Evolutionary conservation across 1,140 invertebrate species (phyloP).

Genomic region (Pachyrhynchus sulphureomaculatus): DNA sequence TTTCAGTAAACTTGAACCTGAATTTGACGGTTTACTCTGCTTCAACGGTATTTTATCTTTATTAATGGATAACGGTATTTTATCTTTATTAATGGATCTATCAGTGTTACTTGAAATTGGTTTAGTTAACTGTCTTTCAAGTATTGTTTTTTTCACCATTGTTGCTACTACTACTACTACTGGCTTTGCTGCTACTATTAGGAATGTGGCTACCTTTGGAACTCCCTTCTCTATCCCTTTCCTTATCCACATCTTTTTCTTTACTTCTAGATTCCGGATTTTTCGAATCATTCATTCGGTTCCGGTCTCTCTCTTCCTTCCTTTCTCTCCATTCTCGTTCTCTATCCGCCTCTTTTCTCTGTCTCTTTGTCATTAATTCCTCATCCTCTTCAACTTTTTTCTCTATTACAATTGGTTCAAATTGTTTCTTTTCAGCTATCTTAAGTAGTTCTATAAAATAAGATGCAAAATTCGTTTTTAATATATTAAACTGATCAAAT

Average conservation of each 20-base stretch:
- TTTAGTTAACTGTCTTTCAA: constrained; percentile 22
- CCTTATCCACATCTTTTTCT: neutral
- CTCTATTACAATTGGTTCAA: constrained; percentile 69
- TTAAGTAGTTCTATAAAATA: constrained; percentile 64
- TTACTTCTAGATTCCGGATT: constrained; percentile 28
- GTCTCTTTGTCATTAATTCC: constrained; percentile 75
- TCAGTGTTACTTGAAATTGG: neutral
- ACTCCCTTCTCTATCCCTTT: neutral
- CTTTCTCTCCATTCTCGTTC: constrained; percentile 57
- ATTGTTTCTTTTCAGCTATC: constrained; percentile 80
- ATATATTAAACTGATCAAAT: no score
- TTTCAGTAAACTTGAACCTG: neutral
- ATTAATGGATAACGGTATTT: no score
- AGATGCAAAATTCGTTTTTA: no score
- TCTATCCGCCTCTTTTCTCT: constrained; percentile 70
- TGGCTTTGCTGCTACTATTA: neutral
- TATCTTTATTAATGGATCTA: neutral
- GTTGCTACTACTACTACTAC: neutral
- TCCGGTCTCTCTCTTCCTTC: constrained; percentile 59
- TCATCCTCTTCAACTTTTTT: constrained; percentile 65
- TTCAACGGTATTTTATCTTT: neutral
- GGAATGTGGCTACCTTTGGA: neutral
- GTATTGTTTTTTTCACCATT: neutral
- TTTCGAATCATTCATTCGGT: constrained; percentile 36
- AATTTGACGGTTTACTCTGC: neutral